Percentiles rank a stretch among this genome's conserved stretches.
Conservation (phyloP, 2,888 invertebrate species). For the Drosophila rubida region DNA sequence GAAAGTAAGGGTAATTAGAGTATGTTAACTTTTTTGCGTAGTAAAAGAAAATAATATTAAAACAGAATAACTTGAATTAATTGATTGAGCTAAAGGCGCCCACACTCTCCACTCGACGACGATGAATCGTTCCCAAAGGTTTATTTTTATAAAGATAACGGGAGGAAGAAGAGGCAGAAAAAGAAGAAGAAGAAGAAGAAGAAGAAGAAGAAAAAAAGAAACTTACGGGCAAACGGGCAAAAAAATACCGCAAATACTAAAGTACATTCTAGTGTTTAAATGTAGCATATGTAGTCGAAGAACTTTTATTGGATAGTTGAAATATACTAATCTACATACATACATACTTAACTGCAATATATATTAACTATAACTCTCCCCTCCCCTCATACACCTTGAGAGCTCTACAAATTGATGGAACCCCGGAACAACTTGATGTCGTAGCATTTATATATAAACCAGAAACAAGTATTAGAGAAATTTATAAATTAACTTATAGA, state of each 20-base stretch:
- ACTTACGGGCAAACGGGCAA: conserved; percentile 30
- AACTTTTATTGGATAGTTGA: conserved; percentile 33
- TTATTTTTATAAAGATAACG: conserved; percentile 43
- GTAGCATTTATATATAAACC: conserved; percentile 71
- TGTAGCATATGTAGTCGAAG: conserved; percentile 33
- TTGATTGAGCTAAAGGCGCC: conserved; percentile 5
- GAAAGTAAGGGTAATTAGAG: conserved; percentile 52
- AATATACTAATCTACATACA: conserved; percentile 6
- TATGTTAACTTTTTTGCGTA: conserved; percentile 47
- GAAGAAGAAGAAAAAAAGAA: too few species aligned
- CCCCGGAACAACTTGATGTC: conserved; percentile 58
- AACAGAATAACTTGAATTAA: conserved; percentile 3
- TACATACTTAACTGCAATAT: conserved; percentile 11
- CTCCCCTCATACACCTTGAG: background rate
- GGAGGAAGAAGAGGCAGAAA: background rate
- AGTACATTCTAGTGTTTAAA: conserved; percentile 32
- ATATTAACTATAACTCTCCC: background rate
- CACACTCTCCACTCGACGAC: conserved; percentile 9
- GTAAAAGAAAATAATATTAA: conserved; percentile 3
- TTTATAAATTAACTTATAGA: conserved; percentile 14
- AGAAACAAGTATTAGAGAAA: conserved; percentile 19
- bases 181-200: too few species aligned
- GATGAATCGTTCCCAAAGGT: too few species aligned
- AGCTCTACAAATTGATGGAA: conserved; percentile 19
- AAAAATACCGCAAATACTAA: conserved; percentile 33